Base-by-base conservation (phyloP, 2,113 vertebrate genomes). In the Laticauda laticaudata region DNA sequence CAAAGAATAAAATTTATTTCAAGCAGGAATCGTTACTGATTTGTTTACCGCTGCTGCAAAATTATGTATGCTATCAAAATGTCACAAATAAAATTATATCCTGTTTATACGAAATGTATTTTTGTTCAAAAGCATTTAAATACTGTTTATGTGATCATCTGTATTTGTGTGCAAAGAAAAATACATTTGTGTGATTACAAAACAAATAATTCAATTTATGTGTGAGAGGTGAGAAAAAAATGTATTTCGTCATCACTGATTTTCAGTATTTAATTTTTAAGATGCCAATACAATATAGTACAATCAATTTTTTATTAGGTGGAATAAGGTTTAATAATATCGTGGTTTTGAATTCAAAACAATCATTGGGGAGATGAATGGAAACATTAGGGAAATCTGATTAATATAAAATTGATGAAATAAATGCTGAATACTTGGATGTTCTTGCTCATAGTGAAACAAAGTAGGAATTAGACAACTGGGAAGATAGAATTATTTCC, bases 41-140 rank as follows among this genome's bases (percentile, higher is more conserved):
- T 88, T 93, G 90, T 96, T 95, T 94, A 94, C 94, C 93, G 90
- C 92, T 94, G 92, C 92, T 96, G 88, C 94, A 91, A 92, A 91
- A 94, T 92, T 57, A 94, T 94, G 93, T 91, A 96, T 96, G 86
- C 93, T 95, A 90, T 92, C 64, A 88, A 75, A 91, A 91, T 24
- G 39, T 14, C 92, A 93, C 86, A 92, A 92, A 92, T 92, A 92
- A 92, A 92, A 88, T 69, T 54, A 88, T 69, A 92, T 88, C n/a
- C 48, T 92, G 20, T 92, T 88, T 69, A 26, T 87, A 87, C n/a
- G 39, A n/a, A 54, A 39, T 43, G 81, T 29, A 51, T 61, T 91
- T 92, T 39, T 88, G 29, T 69, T 64, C 12, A 8, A 14, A 86
- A 57, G 18, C 5, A 24, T 87, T 92, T 29, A 87, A 14, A 54